These are phyloP conservation scores for Mnemiopsis leidyi DNA, from an alignment of 37 sponge, comb jelly and placozoan genomes.

Conservation along the genomic window DNA sequence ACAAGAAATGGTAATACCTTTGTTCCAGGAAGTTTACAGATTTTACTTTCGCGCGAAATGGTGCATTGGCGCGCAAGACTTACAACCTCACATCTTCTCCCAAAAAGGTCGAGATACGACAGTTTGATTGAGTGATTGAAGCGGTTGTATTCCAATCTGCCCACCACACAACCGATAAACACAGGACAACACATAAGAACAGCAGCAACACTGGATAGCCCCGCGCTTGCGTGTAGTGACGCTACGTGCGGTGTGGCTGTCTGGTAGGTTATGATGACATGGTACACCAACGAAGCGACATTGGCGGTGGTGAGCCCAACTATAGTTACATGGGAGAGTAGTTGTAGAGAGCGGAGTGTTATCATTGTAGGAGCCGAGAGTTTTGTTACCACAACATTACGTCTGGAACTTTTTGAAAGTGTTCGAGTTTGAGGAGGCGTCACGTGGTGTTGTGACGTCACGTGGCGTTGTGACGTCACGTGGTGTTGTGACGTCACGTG, in stretches of 20 bases:
- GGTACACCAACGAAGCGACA: not conserved
- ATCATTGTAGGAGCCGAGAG: slow-evolving; percentile 6
- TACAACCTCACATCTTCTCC: not conserved
- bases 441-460: not conserved
- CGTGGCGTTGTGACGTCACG: not conserved
- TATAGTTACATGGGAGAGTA: not conserved
- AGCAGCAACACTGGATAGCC: not conserved
- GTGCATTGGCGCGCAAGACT: not conserved
- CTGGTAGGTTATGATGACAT: not conserved
- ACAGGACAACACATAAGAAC: not conserved
- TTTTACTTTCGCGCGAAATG: not conserved
- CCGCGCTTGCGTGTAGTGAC: not conserved
- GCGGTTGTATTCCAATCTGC: not conserved
- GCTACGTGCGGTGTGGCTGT: not conserved
- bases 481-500: not conserved
- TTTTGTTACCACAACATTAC: not conserved
- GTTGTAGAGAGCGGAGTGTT: not conserved
- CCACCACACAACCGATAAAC: not conserved
- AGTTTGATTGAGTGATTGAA: not conserved
- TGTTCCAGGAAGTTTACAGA: not conserved
- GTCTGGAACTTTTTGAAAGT: not conserved
- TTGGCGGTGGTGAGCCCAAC: not conserved
- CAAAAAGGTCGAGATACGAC: not conserved
- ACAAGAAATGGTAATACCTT: not conserved
- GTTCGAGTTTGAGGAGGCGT: not conserved